Evolutionary conservation across 1,140 invertebrate genomes (phyloP), one percentile per base, ranked within the genome.

Genomic region (Diabrotica undecimpunctata): DNA sequence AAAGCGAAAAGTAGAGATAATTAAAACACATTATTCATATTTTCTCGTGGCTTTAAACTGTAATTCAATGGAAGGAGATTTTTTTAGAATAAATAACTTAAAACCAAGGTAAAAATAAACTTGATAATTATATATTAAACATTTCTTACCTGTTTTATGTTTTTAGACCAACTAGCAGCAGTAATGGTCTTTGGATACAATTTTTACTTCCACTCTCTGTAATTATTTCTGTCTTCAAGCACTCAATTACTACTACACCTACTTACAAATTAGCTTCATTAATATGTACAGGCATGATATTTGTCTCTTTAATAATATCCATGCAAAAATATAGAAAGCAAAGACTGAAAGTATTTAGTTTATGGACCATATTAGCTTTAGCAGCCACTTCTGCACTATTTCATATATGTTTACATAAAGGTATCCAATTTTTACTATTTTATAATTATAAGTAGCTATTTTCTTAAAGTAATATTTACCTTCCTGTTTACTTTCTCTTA

Each of bases 111-210:
- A 38, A 25, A 37, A 55, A 57, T 57, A 54, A 51, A 9, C n/a
- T n/a, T n/a, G n/a, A n/a, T n/a, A n/a, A n/a, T n/a, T n/a, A n/a
- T n/a, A n/a, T n/a, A n/a, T n/a, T n/a, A n/a, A n/a, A n/a, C n/a
- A 25, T 25, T 25, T 25, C 25, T 54, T 51, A 35, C n/a, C 56
- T 55, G 7, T 4, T 5, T 7, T 58, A 25, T 53, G 25, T 68
- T 81, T 80, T 62, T 76, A 83, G 82, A 72, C 79, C 77, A 69
- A 25, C 25, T 2, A 80, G 83, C 66, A 78, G 78, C 35, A 78
- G 75, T 37, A 70, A 79, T 64, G 86, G 86, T 73, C 69, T 83
- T 74, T 87, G 85, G 85, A 70, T 86, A 41, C 79, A 79, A 39
- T 79, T 80, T 54, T 70, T 86, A 39, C 69, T 84, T 14, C 84